Base-by-base conservation (phyloP, 2,888 invertebrate species). In the Arrhopalites spinosus region DNA sequence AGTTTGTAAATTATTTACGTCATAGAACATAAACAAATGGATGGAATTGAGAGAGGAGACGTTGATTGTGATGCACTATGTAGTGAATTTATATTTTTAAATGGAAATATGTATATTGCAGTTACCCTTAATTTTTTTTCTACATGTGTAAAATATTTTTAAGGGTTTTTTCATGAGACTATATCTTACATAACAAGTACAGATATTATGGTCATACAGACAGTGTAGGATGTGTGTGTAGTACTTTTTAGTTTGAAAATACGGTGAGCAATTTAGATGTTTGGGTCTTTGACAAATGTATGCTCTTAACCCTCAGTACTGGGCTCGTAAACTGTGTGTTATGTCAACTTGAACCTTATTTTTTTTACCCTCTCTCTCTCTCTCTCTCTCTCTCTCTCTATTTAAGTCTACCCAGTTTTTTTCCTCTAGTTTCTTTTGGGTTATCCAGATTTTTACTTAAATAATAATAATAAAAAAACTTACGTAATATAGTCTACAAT, bases 271-370 rank as follows among this genome's bases (percentile, higher is more conserved):
- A 79, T 79, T 78, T 79, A 78, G 79, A 77, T 78, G 78, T 78
- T 79, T 73, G 69, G 70, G 75, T 63, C 77, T 75, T 74, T 82
- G 82, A 82, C 82, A 82, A 82, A 82, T 82, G 81, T 77, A 76
- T 70, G 78, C 78, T 79, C 80, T 82, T 81, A 82, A 82, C 82
- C n/a, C 80, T 78, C 77, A 71, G 78, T 77, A 74, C 78, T 80
- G 80, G 77, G 78, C 80, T 78, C 80, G 74, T 82, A 82, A 82
- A 82, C 77, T 80, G 79, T 78, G 77, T 64, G 76, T 78, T 76
- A 78, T 78, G 78, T 78, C 78, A 78, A 76, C 79, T 53, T 47
- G 61, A 61, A 59, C 73, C 76, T 74, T 79, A 68, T 68, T 67
- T 68, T 17, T 64, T n/a, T 36, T 36, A 11, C 30, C 23, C 45